phyloP scores from a whole-genome alignment of 2,888 invertebrate genomes.

The Caenorhabditis sinica region DNA sequence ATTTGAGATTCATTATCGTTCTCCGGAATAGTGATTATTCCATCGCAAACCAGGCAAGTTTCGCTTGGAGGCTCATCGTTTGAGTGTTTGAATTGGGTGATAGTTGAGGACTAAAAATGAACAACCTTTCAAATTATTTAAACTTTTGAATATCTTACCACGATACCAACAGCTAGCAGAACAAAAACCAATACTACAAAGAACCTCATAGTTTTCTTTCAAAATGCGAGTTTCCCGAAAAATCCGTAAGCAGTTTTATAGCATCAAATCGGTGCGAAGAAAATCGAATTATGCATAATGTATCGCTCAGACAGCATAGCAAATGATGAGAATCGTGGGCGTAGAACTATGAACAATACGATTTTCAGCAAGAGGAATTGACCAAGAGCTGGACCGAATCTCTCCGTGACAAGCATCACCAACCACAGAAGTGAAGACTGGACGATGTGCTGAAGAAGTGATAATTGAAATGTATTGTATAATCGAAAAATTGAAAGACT shows the following conservation, averaged over 20 bases:
- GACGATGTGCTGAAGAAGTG: neutral
- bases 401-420: constrained; percentile 61
- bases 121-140: neutral
- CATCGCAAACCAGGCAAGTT: neutral
- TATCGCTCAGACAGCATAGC: neutral
- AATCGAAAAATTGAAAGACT: no score
- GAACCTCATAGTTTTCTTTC: neutral
- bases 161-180: neutral
- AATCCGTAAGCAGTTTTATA: neutral
- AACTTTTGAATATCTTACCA: neutral
- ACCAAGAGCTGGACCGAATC: constrained; percentile 66
- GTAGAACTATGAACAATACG: neutral
- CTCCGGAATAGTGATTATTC: neutral
- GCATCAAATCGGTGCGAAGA: neutral
- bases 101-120: neutral
- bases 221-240: neutral
- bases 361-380: constrained; percentile 66
- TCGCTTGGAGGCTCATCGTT: neutral
- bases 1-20: constrained; percentile 8
- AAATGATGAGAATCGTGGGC: no score
- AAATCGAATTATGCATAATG: constrained; percentile 15
- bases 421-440: constrained; percentile 16
- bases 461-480: no score
- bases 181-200: neutral
- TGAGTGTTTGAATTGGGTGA: neutral